phyloP scores from a whole-genome alignment of 2,797 vertebrate genomes.

The Coregonus suidteri region DNA sequence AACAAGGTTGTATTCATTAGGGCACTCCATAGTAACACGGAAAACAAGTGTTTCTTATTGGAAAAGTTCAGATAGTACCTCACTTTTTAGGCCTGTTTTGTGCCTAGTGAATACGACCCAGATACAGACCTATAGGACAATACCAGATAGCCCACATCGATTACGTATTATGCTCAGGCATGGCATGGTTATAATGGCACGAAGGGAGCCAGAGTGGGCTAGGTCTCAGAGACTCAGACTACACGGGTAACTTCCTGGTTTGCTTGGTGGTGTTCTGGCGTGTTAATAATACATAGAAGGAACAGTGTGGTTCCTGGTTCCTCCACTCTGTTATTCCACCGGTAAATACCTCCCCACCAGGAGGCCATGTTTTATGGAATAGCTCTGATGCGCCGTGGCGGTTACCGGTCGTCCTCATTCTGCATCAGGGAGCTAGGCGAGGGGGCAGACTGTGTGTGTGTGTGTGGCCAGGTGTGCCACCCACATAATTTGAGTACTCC shows the following conservation, averaged over 20 bases:
- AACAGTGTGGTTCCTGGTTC: neutral
- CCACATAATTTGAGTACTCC: slow-evolving; percentile 24
- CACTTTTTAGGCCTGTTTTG: too few relatives aligned
- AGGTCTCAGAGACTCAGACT: neutral
- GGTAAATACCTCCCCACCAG: slow-evolving; percentile 40
- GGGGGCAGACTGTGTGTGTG: slow-evolving; percentile 30
- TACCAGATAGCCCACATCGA: too few relatives aligned
- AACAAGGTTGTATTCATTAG: neutral
- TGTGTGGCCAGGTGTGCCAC: slow-evolving; percentile 23
- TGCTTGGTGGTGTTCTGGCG: neutral
- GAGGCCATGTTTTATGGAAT: slow-evolving; percentile 68
- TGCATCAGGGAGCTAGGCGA: slow-evolving; percentile 42
- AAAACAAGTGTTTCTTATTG: too few relatives aligned
- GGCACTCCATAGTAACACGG: too few relatives aligned
- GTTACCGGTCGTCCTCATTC: slow-evolving; percentile 45
- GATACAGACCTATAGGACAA: too few relatives aligned
- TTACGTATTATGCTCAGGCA: too few relatives aligned
- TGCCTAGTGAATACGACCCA: too few relatives aligned
- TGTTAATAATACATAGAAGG: slow-evolving; percentile 56
- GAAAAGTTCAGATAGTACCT: too few relatives aligned
- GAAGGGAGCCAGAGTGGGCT: neutral
- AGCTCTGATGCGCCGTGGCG: slow-evolving; percentile 50
- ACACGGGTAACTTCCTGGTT: neutral
- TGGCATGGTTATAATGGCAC: neutral
- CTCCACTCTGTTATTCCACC: slow-evolving; percentile 42